Base-by-base conservation (phyloP, 2,797 vertebrate species). In the Poeciliopsis infans region DNA sequence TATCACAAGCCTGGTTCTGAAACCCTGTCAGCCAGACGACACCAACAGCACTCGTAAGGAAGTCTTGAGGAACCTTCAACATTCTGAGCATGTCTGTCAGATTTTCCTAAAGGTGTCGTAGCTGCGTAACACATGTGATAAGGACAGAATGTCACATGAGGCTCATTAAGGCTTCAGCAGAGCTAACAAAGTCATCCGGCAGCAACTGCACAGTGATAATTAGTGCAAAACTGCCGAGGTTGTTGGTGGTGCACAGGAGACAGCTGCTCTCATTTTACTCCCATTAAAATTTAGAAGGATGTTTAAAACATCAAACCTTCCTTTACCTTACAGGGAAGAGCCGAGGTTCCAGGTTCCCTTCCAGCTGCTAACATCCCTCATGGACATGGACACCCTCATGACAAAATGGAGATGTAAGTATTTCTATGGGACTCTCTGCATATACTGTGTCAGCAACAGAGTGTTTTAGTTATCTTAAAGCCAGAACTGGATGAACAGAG, bases 341-440 rank as follows among this genome's bases (percentile, higher is more conserved):
- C 98, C 98, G 18, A 95, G 98, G 68, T 99, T 99, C 92, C 98
- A 99, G 92, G 97, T 99, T 75, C 98, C 98, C 1, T 99, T 99
- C 92, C 98, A 99, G 93, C 94, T 99, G 84, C 95, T 99, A 78
- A 98, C 96, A 7, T 97, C 92, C 66, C 96, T 99, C 31, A 99
- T 99, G 98, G 98, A 99, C 71, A 96, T 98, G 0, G 98, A 99
- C 87, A 96, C 95, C 1, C 96, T 98, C 76, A 97, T 99, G 97
- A 99, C 98, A 71, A 99, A 99, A 90, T 99, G 98, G 98, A 97
- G 98, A 96, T 99, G 98, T 99, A 93, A 96, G 98, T 92, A 71
- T 41, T 36, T 70, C 25, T 45, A 28, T n/a, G 23, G 31, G 46
- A 57, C 45, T 11, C 70, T 23, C 76, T 68, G 57, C 2, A 7